phyloP scores from a whole-genome alignment of 1,140 invertebrate genomes.

The Drosophila subobscura region DNA sequence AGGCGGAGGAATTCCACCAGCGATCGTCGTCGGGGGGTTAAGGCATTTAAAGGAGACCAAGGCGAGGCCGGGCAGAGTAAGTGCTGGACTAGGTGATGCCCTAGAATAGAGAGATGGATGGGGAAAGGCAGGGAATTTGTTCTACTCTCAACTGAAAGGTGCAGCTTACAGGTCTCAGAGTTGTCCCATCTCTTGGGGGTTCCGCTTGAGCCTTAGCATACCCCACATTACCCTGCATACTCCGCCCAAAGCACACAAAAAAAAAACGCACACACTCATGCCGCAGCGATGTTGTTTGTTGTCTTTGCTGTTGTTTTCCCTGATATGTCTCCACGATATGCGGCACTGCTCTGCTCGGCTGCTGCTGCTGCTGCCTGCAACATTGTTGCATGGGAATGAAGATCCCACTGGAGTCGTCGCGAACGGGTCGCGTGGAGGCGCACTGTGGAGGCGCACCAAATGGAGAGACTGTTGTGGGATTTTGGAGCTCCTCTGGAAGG shows the following conservation, averaged over 20 bases:
- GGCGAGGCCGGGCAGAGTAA: not conserved
- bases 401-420: constrained; percentile 13
- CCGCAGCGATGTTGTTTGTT: constrained; percentile 46
- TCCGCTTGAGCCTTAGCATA: not conserved
- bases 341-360: constrained; percentile 14
- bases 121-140: too few relatives aligned
- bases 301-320: constrained; percentile 37
- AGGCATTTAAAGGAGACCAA: constrained; percentile 32
- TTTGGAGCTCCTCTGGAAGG: constrained; percentile 7
- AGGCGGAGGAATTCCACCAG: constrained; percentile 32
- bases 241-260: not conserved
- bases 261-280: constrained; percentile 45
- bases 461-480: not conserved
- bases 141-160: too few relatives aligned
- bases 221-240: constrained; percentile 8
- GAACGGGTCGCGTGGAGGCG: too few relatives aligned
- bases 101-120: not conserved
- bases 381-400: constrained; percentile 76
- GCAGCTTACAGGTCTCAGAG: too few relatives aligned
- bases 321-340: constrained; percentile 63
- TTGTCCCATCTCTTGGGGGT: too few relatives aligned
- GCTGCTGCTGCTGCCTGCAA: constrained; percentile 52
- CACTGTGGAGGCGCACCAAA: too few relatives aligned
- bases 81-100: not conserved
- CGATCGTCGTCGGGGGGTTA: constrained; percentile 31